These are phyloP conservation scores for Manis javanica DNA, from an alignment of 2,797 vertebrate species.

Conservation along the genomic window DNA sequence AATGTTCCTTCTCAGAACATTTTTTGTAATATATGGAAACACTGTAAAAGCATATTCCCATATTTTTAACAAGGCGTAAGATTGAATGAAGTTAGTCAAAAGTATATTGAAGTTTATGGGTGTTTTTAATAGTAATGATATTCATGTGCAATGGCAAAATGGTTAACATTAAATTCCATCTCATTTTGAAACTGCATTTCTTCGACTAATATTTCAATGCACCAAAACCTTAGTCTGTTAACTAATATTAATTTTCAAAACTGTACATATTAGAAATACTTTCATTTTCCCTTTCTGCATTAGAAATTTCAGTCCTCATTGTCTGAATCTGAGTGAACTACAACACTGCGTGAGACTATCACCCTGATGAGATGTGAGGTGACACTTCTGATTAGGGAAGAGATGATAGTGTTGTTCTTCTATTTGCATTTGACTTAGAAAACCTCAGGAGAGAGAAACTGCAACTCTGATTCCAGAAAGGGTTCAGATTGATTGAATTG, in stretches of 20 bases:
- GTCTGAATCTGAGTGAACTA: not conserved
- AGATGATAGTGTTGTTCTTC: not conserved
- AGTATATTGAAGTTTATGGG: not conserved
- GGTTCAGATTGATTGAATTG: not conserved
- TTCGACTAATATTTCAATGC: not conserved
- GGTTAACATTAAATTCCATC: not conserved
- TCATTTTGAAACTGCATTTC: not conserved
- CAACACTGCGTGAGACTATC: not conserved
- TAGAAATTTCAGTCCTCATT: not conserved
- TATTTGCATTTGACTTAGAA: constrained; percentile 17
- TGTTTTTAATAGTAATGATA: not conserved
- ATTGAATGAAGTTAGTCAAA: not conserved
- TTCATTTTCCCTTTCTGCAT: not conserved
- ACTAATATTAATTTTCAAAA: not conserved
- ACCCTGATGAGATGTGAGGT: not conserved
- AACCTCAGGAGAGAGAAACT: constrained; percentile 28
- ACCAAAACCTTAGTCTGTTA: not conserved
- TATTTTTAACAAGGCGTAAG: not conserved
- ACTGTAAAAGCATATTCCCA: not conserved
- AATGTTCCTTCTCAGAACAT: not conserved
- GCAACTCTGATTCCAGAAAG: not conserved
- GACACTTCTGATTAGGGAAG: not conserved
- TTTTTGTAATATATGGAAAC: not conserved
- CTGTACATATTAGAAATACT: not conserved
- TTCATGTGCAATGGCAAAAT: not conserved